A percentile compares a stretch with the other conserved stretches of the same genome.
These are phyloP conservation scores for Clupea harengus DNA, from an alignment of 2,113 vertebrate genomes.

Conservation along the genomic window DNA sequence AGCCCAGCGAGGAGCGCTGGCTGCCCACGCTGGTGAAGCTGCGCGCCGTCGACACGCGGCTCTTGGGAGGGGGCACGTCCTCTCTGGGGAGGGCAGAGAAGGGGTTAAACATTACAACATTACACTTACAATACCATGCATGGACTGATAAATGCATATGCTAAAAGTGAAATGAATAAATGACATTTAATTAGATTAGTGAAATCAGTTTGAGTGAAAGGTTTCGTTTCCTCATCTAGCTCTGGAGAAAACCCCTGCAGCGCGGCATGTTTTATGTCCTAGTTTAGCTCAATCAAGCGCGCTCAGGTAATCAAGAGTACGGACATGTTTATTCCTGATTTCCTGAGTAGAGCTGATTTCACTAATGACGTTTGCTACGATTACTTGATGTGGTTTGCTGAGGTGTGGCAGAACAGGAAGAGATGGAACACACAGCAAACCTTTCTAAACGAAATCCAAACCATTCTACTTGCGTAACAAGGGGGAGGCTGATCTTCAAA, in stretches of 20 bases:
- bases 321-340: background rate
- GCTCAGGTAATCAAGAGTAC: constrained; percentile 9
- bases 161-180: no score
- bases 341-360: background rate
- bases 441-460: background rate
- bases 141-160: no score
- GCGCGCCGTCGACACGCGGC: constrained; percentile 88
- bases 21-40: constrained; percentile 88
- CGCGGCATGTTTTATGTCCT: background rate
- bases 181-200: background rate
- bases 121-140: no score
- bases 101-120: background rate
- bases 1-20: constrained; percentile 94
- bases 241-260: background rate
- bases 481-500: background rate
- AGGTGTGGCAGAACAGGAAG: background rate
- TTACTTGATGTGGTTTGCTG: background rate
- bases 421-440: background rate
- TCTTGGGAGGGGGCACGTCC: constrained; percentile 94
- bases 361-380: background rate
- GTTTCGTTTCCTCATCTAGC: background rate
- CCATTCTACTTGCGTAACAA: background rate
- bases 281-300: background rate
- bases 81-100: constrained; percentile 72
- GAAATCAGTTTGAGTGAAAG: background rate